These are phyloP conservation scores for Rhinopomastus cyanomelas DNA, from an alignment of 2,113 vertebrate species.

Conservation along the genomic window DNA sequence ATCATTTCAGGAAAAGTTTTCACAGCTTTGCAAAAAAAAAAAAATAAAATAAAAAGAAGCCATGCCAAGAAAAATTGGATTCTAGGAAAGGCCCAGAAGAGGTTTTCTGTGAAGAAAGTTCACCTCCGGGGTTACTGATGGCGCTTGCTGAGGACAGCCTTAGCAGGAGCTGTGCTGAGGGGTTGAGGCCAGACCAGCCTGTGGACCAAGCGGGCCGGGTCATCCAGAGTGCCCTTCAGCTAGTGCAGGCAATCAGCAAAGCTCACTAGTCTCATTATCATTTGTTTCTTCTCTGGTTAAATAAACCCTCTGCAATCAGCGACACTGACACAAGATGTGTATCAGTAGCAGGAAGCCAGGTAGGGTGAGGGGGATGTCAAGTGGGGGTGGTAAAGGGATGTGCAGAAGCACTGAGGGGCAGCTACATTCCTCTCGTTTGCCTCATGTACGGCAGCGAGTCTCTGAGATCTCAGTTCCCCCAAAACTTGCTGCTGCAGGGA, in stretches of 20 bases:
- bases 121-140: accelerated
- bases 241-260: background rate
- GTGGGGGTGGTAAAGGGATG: background rate
- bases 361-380: background rate
- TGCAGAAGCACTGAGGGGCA: background rate
- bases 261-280: background rate
- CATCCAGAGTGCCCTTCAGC: background rate
- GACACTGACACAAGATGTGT: background rate
- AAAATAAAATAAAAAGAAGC: slow-evolving; percentile 12
- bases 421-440: background rate
- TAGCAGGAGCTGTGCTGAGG: background rate
- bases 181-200: background rate
- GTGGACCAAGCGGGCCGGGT: accelerated
- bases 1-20: slow-evolving; percentile 59
- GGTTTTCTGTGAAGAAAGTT: background rate
- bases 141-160: background rate
- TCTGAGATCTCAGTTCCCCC: background rate
- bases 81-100: background rate
- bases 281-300: background rate
- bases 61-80: slow-evolving; percentile 19
- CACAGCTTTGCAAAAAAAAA: background rate
- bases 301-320: slow-evolving; percentile 8
- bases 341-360: background rate
- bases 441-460: accelerated
- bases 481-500: background rate